Evolutionary conservation across 2,797 vertebrate genomes (phyloP).

Genomic region (Rhodeus uyekii): DNA sequence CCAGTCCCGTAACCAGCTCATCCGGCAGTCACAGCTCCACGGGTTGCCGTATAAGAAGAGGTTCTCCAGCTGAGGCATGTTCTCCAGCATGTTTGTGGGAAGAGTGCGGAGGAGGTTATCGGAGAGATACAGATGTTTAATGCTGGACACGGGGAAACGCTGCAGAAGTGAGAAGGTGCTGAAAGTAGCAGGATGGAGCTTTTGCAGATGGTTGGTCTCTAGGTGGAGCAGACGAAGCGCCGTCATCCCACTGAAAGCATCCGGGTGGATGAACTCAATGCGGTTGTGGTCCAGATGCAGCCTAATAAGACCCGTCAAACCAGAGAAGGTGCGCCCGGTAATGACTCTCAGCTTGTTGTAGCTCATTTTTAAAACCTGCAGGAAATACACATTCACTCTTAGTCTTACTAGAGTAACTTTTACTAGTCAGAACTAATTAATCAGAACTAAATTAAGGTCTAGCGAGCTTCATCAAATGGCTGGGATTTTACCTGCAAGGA

Average conservation of each 20-base stretch:
- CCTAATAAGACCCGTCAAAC: conserved; percentile 83
- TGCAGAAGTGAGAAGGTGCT: conserved; percentile 85
- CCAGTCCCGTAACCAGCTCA: conserved; percentile 86
- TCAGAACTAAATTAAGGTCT: neutral
- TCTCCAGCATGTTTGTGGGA: conserved; percentile 72
- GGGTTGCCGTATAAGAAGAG: conserved; percentile 88
- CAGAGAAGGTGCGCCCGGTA: conserved; percentile 80
- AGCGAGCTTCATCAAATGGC: conserved; percentile 32
- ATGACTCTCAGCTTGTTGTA: conserved; percentile 91
- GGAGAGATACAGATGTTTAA: conserved; percentile 91
- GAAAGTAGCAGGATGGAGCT: conserved; percentile 86
- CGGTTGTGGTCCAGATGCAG: conserved; percentile 94
- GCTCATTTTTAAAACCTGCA: conserved; percentile 93
- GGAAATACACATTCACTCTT: neutral
- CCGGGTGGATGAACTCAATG: conserved; percentile 89
- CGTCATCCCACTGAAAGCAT: conserved; percentile 86
- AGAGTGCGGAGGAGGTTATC: conserved; percentile 85
- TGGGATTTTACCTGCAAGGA: conserved; percentile 76
- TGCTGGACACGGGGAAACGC: conserved; percentile 86
- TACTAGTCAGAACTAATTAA: neutral
- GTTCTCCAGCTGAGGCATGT: conserved; percentile 85
- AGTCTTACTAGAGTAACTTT: neutral
- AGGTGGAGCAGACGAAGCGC: conserved; percentile 88
- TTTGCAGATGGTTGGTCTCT: conserved; percentile 89
- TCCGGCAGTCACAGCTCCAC: conserved; percentile 88